Conservation (phyloP, 2,113 vertebrate genomes). For the Phoenicopterus ruber region DNA sequence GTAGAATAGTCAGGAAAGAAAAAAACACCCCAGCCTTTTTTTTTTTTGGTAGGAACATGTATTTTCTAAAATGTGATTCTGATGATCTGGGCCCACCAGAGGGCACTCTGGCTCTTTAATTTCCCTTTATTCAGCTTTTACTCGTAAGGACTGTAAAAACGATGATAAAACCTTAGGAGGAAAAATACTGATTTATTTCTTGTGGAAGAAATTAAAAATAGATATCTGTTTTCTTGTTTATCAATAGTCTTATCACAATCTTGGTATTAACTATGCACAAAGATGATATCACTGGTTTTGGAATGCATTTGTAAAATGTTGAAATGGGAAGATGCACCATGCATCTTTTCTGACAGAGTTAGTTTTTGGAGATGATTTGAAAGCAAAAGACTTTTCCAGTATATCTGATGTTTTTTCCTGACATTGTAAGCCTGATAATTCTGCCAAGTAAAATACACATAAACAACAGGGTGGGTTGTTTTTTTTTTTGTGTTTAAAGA, state of each 20-base stretch:
- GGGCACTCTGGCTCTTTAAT: conserved; percentile 66
- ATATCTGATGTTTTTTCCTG: background rate
- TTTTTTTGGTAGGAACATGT: background rate
- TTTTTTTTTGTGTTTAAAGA: background rate
- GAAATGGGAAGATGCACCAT: background rate
- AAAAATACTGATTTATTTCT: background rate
- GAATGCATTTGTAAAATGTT: background rate
- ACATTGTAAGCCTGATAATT: background rate
- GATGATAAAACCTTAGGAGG: background rate
- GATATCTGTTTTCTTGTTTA: background rate
- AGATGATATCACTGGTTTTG: background rate
- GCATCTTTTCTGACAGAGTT: background rate
- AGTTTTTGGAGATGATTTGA: background rate
- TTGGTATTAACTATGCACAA: background rate
- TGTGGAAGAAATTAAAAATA: background rate
- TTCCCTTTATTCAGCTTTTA: background rate
- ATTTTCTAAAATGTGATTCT: background rate
- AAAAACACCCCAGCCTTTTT: background rate
- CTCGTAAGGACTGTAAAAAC: background rate
- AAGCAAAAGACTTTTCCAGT: background rate
- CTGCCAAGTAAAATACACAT: background rate
- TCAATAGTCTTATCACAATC: background rate
- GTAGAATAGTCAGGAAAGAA: background rate
- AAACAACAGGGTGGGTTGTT: background rate
- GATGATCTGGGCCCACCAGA: conserved; percentile 25